A percentile compares a stretch with the other conserved stretches of the same genome.
Conservation (phyloP, 1,140 invertebrate species). For the Lucilia cuprina region DNA sequence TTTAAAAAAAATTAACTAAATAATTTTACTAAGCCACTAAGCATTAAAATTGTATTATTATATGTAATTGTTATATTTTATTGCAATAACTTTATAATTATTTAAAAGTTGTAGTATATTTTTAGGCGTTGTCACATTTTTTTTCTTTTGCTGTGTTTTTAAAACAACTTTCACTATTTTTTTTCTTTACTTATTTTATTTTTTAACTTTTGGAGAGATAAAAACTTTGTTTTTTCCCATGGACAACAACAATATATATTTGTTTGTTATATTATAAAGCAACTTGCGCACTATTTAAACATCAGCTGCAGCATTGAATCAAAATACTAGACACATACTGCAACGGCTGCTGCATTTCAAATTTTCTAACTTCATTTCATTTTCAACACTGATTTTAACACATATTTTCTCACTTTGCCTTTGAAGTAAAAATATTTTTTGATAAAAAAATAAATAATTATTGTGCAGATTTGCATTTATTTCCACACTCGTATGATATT, state of each 20-base stretch:
- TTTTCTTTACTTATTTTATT: conserved; percentile 6
- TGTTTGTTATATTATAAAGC: background rate
- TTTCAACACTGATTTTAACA: background rate
- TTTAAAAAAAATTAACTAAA: background rate
- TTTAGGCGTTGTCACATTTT: conserved; percentile 40
- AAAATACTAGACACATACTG: background rate
- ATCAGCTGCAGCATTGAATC: conserved; percentile 21
- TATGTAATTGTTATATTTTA: background rate
- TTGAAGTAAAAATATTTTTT: background rate
- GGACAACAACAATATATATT: background rate
- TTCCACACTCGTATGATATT: background rate
- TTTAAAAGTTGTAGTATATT: conserved; percentile 35
- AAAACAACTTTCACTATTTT: background rate
- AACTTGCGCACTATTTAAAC: conserved; percentile 5
- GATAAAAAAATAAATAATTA: background rate
- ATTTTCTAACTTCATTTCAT: background rate
- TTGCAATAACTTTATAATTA: conserved; percentile 5
- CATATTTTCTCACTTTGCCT: background rate
- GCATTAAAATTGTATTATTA: conserved; percentile 14
- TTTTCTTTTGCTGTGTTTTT: background rate
- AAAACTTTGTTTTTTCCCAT: conserved; percentile 24
- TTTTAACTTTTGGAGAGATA: background rate
- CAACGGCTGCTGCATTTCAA: conserved; percentile 4
- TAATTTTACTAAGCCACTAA: conserved; percentile 38
- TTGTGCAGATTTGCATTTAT: background rate